phyloP scores from a whole-genome alignment of 1,140 invertebrate species.

The Probaryconus sp. region DNA sequence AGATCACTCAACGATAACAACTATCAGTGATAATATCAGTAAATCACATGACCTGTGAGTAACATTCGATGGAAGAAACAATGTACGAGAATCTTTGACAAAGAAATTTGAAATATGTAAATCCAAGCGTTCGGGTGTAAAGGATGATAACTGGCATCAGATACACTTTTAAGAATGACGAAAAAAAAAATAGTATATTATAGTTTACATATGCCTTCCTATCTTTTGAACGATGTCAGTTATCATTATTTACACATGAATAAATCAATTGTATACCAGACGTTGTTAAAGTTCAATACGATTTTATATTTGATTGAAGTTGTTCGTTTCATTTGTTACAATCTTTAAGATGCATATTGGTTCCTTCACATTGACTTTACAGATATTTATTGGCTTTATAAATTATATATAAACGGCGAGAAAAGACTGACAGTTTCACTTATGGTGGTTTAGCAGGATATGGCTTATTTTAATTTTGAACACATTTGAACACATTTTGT shows the following conservation, averaged over 20 bases:
- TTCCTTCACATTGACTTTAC: too few relatives aligned
- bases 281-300: slow-evolving; percentile 12
- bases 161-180: slow-evolving; percentile 21
- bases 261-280: slow-evolving; percentile 18
- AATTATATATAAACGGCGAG: too few relatives aligned
- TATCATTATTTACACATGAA: slow-evolving; percentile 22
- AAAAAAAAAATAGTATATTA: slow-evolving; percentile 31
- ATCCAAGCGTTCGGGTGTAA: slow-evolving; percentile 15
- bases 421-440: too few relatives aligned
- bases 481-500: too few relatives aligned
- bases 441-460: too few relatives aligned
- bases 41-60: slow-evolving; percentile 20
- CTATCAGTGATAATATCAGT: slow-evolving; percentile 1
- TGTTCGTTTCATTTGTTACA: slow-evolving; percentile 11
- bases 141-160: slow-evolving; percentile 40
- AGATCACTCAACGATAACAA: slow-evolving; percentile 12
- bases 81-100: slow-evolving; percentile 3
- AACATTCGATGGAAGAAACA: slow-evolving; percentile 27
- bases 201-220: slow-evolving; percentile 25
- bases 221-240: slow-evolving; percentile 26
- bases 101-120: slow-evolving; percentile 29
- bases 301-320: slow-evolving; percentile 20
- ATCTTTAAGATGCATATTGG: too few relatives aligned
- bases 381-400: too few relatives aligned
- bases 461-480: too few relatives aligned